phyloP scores from a whole-genome alignment of 30 jellyfish, hydroid and myxozoan genomes.

The Cassiopea andromeda region DNA sequence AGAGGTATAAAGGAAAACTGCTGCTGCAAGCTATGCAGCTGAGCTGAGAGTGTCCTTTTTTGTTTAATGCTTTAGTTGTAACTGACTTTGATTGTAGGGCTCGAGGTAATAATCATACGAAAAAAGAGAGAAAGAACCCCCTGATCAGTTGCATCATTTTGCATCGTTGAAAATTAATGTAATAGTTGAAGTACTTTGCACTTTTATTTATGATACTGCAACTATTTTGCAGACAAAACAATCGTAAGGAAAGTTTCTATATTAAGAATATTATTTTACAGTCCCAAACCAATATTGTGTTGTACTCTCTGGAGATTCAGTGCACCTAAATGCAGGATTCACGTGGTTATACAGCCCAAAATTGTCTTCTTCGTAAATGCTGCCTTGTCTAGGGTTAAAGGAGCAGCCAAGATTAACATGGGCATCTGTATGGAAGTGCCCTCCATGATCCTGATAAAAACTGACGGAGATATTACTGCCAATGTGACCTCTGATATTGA shows the following conservation, averaged over 20 bases:
- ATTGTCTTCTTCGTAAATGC: background rate
- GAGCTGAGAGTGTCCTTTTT: too few relatives aligned
- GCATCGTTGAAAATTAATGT: too few relatives aligned
- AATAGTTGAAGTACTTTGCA: too few relatives aligned
- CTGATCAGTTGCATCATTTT: too few relatives aligned
- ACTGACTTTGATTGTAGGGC: too few relatives aligned
- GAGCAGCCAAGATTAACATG: background rate
- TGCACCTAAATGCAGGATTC: slow-evolving; percentile 9
- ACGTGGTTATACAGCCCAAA: background rate
- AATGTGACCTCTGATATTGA: background rate
- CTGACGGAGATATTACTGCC: background rate
- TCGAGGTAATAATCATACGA: too few relatives aligned
- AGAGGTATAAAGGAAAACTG: too few relatives aligned
- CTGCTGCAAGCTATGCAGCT: too few relatives aligned
- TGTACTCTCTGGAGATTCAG: background rate
- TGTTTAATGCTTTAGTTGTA: too few relatives aligned
- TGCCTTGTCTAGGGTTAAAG: background rate
- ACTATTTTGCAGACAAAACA: background rate
- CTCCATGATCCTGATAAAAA: background rate
- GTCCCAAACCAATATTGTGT: slow-evolving; percentile 18
- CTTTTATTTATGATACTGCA: too few relatives aligned
- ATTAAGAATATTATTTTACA: too few relatives aligned
- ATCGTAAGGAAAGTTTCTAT: background rate
- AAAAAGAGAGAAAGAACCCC: too few relatives aligned
- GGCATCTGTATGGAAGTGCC: background rate